A percentile compares a stretch with the other conserved stretches of the same genome.
Evolutionary conservation across 2,797 vertebrate species (phyloP).

Genomic region (Eulemur coronatus): DNA sequence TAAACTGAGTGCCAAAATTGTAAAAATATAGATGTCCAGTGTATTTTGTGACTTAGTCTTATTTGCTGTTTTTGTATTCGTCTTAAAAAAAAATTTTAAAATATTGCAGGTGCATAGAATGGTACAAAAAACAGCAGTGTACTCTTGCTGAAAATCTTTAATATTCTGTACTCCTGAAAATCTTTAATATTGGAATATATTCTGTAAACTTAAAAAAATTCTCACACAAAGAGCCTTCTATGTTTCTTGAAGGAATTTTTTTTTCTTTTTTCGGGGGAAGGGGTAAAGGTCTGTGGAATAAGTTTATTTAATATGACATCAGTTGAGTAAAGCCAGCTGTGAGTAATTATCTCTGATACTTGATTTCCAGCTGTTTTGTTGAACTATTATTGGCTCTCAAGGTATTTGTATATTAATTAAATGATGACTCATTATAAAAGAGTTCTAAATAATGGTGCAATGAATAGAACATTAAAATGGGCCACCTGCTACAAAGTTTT

Average conservation of each 20-base stretch:
- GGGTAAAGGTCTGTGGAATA: conserved; percentile 3
- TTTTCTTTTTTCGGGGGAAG: neutral
- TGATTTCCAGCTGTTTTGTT: conserved; percentile 65
- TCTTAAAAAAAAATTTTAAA: neutral
- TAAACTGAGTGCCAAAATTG: neutral
- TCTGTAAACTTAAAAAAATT: neutral
- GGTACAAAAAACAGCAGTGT: neutral
- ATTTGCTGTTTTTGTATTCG: neutral
- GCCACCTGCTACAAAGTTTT: neutral
- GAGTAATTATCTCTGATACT: conserved; percentile 64
- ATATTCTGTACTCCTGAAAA: neutral
- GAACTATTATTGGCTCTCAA: conserved; percentile 54
- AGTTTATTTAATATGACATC: conserved; percentile 59
- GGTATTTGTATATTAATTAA: conserved; percentile 49
- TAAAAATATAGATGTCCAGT: neutral
- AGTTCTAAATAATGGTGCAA: neutral
- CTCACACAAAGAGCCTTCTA: conserved; percentile 46
- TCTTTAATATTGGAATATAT: neutral
- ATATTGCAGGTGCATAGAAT: neutral
- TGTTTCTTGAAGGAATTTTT: conserved; percentile 50
- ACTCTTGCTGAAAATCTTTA: conserved; percentile 12
- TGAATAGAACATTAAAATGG: neutral
- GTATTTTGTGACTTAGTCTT: neutral
- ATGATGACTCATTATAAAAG: conserved; percentile 46
- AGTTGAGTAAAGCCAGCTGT: conserved; percentile 63